Percentiles rank a stretch among this genome's conserved stretches.
phyloP scores from a whole-genome alignment of 2,113 vertebrate genomes.

The human (Homo sapiens) region DNA sequence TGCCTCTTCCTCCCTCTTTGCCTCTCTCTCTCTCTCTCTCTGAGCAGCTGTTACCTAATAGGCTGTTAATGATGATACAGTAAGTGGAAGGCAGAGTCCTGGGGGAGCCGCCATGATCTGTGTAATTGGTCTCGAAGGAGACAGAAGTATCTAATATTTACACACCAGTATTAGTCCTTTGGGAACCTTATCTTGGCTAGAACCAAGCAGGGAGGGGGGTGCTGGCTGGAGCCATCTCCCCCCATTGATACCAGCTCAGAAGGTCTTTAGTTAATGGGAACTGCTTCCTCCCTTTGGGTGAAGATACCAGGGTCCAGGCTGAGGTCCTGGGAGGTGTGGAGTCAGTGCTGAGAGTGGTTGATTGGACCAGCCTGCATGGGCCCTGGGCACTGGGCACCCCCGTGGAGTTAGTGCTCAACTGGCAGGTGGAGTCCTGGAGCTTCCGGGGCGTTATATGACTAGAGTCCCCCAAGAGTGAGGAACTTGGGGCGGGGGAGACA shows the following conservation, averaged over 20 bases:
- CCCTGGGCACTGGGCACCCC: neutral
- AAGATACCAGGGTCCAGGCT: rapidly evolving
- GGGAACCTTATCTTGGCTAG: slow-evolving; percentile 80
- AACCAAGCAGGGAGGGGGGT: slow-evolving; percentile 51
- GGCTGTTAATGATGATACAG: slow-evolving; percentile 88
- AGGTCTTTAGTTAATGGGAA: neutral
- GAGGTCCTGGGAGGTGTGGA: neutral
- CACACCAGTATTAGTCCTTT: slow-evolving; percentile 82
- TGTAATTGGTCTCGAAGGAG: slow-evolving; percentile 90
- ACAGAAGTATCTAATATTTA: slow-evolving; percentile 87
- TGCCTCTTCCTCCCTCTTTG: rapidly evolving
- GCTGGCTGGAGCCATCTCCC: slow-evolving; percentile 57
- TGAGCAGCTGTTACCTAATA: slow-evolving; percentile 87
- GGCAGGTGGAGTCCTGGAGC: neutral
- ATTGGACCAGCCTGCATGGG: rapidly evolving
- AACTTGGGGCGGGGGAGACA: neutral
- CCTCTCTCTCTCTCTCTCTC: neutral
- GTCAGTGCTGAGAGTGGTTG: neutral
- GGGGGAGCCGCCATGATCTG: slow-evolving; percentile 85
- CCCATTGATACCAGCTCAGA: neutral
- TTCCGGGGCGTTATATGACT: neutral
- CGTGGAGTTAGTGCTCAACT: neutral
- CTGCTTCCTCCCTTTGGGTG: neutral
- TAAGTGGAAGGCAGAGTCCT: slow-evolving; percentile 84
- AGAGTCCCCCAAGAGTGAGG: neutral